Percentiles rank a stretch among this genome's conserved stretches.
These are phyloP conservation scores for Ectemnius cavifrons DNA, from an alignment of 2,888 invertebrate genomes.

Conservation along the genomic window DNA sequence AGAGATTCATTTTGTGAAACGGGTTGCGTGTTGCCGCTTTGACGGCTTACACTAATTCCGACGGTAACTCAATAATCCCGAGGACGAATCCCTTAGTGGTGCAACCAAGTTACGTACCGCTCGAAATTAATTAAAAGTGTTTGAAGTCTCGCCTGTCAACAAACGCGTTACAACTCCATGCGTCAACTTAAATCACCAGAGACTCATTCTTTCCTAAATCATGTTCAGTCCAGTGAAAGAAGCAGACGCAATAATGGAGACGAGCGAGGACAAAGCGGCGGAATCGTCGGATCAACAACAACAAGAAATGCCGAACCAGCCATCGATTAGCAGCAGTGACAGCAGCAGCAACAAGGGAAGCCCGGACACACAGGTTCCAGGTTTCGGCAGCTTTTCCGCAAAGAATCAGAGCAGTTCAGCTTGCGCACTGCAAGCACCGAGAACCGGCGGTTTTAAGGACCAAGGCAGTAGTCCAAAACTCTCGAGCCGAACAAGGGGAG, in stretches of 20 bases:
- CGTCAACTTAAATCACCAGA: constrained; percentile 19
- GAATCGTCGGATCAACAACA: constrained; percentile 20
- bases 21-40: no score
- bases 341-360: constrained; percentile 5
- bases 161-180: constrained; percentile 20
- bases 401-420: neutral
- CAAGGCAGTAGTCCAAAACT: neutral
- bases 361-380: neutral
- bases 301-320: constrained; percentile 8
- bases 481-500: neutral
- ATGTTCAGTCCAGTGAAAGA: constrained; percentile 40
- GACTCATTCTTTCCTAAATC: constrained; percentile 31
- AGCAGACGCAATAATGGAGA: constrained; percentile 48
- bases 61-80: constrained; percentile 11
- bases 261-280: constrained; percentile 41
- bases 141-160: constrained; percentile 39
- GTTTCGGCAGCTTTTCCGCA: neutral
- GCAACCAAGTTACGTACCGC: constrained; percentile 5
- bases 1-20: no score
- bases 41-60: neutral
- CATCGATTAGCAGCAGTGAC: constrained; percentile 6
- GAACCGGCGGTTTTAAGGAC: constrained; percentile 9
- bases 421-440: neutral
- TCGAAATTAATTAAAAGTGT: constrained; percentile 43
- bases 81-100: constrained; percentile 4